Evolutionary conservation across 2,797 vertebrate genomes (phyloP).

Genomic region (Lithobates sylvaticus): DNA sequence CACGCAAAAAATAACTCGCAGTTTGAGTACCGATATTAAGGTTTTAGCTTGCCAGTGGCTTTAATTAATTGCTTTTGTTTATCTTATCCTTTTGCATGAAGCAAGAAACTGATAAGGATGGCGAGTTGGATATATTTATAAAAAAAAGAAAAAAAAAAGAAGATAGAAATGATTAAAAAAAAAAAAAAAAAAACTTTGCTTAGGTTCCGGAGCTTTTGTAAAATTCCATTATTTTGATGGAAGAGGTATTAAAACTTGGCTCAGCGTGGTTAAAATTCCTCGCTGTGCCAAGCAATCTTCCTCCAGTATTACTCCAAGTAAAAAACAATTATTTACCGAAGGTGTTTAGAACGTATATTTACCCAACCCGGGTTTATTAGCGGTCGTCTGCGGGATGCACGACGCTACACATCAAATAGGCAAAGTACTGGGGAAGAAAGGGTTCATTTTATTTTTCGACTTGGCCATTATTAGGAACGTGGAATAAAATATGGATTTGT

Average conservation of each 20-base stretch:
- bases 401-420: no score
- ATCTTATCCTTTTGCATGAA: neutral
- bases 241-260: neutral
- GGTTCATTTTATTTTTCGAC: no score
- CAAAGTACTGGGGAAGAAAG: no score
- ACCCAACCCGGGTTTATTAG: neutral
- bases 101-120: neutral
- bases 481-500: no score
- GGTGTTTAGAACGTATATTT: neutral
- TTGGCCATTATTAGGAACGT: no score
- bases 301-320: neutral
- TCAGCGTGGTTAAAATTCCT: neutral
- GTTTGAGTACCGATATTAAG: neutral
- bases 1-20: no score
- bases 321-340: neutral
- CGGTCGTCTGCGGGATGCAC: neutral
- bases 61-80: neutral
- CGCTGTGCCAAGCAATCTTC: neutral
- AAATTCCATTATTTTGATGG: constrained; percentile 5
- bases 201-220: neutral
- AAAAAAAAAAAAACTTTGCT: neutral
- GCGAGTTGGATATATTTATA: neutral
- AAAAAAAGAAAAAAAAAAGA: neutral
- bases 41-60: neutral
- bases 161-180: neutral